Evolutionary conservation across 2,888 invertebrate species (phyloP), one percentile per base, ranked within the genome.

Genomic region (Loripinus fragilis): DNA sequence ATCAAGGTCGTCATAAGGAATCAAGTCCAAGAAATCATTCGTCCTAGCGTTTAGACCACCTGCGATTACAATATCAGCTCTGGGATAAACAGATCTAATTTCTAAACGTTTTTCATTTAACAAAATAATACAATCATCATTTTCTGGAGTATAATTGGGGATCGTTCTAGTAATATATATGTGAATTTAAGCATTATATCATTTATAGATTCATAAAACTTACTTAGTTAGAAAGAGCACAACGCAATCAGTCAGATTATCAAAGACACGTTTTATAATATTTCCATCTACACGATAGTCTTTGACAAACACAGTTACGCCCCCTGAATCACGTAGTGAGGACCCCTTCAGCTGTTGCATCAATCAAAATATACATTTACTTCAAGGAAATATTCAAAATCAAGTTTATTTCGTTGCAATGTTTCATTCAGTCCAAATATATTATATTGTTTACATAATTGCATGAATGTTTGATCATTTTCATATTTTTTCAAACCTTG

Each of bases 31-130:
- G 17, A 79, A 25, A 30, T 75, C 50, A 60, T 71, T 71, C 23
- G 68, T 67, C n/a, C 79, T n/a, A 17, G 79, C 71, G 42, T 79
- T 79, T 17, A 79, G 30, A 35, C 75, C 79, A 8, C 79, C 79
- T n/a, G 72, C 71, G 15, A 79, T 66, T 0, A 75, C 28, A 28
- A 79, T 38, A 30, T 66, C 30, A 10, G 70, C 66, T 77, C 23
- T 77, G n/a, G n/a, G n/a, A n/a, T n/a, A n/a, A n/a, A n/a, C n/a
- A n/a, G n/a, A n/a, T n/a, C n/a, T n/a, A n/a, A n/a, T n/a, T n/a
- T n/a, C n/a, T n/a, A n/a, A n/a, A n/a, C n/a, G n/a, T n/a, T n/a
- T n/a, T n/a, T n/a, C 45, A 41, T 42, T 60, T 28, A 77, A 52
- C 23, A 52, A 48, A 15, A 67, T 71, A 35, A 79, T 71, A 23